Conservation (phyloP, 2,888 invertebrate genomes). For the Drosophila nr. perissopoda region DNA sequence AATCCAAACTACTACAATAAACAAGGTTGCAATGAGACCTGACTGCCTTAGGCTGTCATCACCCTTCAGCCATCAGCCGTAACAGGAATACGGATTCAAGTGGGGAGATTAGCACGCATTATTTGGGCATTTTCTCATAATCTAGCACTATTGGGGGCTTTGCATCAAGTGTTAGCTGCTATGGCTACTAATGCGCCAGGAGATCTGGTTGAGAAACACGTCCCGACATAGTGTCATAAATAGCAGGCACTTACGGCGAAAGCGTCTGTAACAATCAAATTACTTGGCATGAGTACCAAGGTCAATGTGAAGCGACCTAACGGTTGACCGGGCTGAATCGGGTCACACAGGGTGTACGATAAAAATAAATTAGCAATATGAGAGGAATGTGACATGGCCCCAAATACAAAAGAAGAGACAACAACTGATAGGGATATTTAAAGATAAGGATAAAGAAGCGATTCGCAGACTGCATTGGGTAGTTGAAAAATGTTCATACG, state of each 20-base stretch:
- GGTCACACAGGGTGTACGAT: not conserved
- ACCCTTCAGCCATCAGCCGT: not conserved
- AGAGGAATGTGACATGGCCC: not conserved
- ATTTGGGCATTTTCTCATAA: not conserved
- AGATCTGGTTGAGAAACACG: not conserved
- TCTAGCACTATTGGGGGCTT: not conserved
- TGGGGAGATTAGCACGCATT: not conserved
- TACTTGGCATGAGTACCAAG: not conserved
- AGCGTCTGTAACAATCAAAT: not conserved
- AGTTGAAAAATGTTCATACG: not conserved
- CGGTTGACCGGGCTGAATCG: not conserved
- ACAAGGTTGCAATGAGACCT: not conserved
- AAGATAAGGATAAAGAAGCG: not conserved
- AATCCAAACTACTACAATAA: constrained; percentile 5
- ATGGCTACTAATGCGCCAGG: not conserved
- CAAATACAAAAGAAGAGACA: not conserved
- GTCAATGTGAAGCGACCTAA: not conserved
- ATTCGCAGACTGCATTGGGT: not conserved
- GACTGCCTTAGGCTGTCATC: not conserved
- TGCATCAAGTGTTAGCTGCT: not conserved
- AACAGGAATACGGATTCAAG: not conserved
- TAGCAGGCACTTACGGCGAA: not conserved
- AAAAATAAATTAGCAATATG: constrained; percentile 1
- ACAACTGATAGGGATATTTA: not conserved
- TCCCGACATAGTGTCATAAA: not conserved